phyloP scores from a whole-genome alignment of 2,113 vertebrate genomes.

The rat (Rattus norvegicus) region GRCr8 NC_086025.1:126495001-126495500 shows the following conservation, averaged over 20 bases:
- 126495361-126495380: conserved; percentile 31
- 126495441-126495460: neutral
- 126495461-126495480: neutral
- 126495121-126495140: neutral
- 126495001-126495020: neutral
- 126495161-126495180: neutral
- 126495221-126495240: neutral
- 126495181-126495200: neutral
- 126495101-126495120: neutral
- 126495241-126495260: neutral
- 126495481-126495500: neutral
- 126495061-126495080: neutral
- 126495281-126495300: neutral
- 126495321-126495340: neutral
- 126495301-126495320: neutral
- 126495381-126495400: neutral
- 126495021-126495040: neutral
- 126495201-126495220: neutral
- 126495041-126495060: neutral
- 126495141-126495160: neutral
- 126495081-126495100: neutral
- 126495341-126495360: conserved; percentile 17
- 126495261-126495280: neutral
- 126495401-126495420: neutral
- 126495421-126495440: neutral